Percentiles rank a stretch among this genome's conserved stretches.
These are phyloP conservation scores for Diuraphis noxia DNA, from an alignment of 1,140 invertebrate species.

Conservation along the genomic window DNA sequence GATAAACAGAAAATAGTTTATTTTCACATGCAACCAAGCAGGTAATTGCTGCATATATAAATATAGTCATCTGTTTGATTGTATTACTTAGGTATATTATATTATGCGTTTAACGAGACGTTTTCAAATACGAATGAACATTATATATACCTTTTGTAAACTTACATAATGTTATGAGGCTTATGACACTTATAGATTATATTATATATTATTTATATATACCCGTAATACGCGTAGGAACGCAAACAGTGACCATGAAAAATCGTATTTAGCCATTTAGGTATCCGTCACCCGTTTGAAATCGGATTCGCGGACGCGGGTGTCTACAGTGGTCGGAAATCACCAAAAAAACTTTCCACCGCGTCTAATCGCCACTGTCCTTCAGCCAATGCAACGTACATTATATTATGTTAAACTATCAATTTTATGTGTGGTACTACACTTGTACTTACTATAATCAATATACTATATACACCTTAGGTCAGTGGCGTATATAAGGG, in stretches of 20 bases:
- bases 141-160: too few species aligned
- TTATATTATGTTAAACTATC: background rate
- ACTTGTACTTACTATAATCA: too few species aligned
- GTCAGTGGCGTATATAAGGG: too few species aligned
- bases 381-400: background rate
- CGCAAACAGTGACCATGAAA: slow-evolving; percentile 31
- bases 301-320: background rate
- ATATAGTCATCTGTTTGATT: background rate
- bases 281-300: background rate
- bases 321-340: background rate
- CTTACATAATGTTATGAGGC: background rate
- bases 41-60: background rate
- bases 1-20: background rate
- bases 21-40: background rate
- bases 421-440: background rate
- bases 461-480: too few species aligned
- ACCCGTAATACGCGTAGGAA: background rate
- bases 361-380: slow-evolving; percentile 8
- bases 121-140: background rate
- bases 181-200: background rate
- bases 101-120: background rate
- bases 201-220: background rate
- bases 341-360: slow-evolving; percentile 36
- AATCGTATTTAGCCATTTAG: slow-evolving; percentile 36
- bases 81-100: background rate